phyloP scores from a whole-genome alignment of 2,113 vertebrate species.

The Paracanthobrama guichenoti region DNA sequence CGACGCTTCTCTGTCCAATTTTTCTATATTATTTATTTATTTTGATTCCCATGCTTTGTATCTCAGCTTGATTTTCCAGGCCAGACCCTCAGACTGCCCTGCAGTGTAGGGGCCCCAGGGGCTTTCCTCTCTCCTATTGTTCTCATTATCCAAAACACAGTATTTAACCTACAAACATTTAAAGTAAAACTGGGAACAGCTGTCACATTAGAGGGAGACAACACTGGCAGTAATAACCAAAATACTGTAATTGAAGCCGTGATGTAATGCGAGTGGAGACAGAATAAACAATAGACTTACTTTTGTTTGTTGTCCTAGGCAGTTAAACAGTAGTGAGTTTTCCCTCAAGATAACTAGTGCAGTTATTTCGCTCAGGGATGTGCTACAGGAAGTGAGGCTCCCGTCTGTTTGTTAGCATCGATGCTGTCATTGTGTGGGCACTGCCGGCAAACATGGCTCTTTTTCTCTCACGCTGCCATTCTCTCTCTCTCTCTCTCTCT shows the following conservation, averaged over 20 bases:
- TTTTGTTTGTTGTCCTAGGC: conserved; percentile 49
- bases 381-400: conserved; percentile 26
- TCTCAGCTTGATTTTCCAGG: conserved; percentile 82
- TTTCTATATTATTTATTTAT: conserved; percentile 64
- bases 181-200: conserved; percentile 64
- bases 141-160: conserved; percentile 66
- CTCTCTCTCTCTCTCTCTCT: background rate
- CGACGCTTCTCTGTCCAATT: conserved; percentile 85
- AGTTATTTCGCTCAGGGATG: conserved; percentile 29
- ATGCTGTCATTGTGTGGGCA: conserved; percentile 39
- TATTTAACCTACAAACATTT: conserved; percentile 68
- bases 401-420: conserved; percentile 43
- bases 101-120: conserved; percentile 73
- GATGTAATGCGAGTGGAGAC: conserved; percentile 53
- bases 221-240: conserved; percentile 57
- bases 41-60: conserved; percentile 40
- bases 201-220: conserved; percentile 62
- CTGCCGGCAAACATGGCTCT: conserved; percentile 57
- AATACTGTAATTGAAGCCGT: conserved; percentile 57
- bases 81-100: conserved; percentile 83
- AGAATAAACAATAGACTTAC: conserved; percentile 54
- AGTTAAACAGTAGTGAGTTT: conserved; percentile 54
- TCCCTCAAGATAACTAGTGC: conserved; percentile 42
- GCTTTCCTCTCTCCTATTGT: conserved; percentile 55
- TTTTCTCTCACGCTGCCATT: conserved; percentile 16